Evolutionary conservation across 2,888 invertebrate species (phyloP), one percentile per base, ranked within the genome.

Genomic region (Apotomis turbidana): DNA sequence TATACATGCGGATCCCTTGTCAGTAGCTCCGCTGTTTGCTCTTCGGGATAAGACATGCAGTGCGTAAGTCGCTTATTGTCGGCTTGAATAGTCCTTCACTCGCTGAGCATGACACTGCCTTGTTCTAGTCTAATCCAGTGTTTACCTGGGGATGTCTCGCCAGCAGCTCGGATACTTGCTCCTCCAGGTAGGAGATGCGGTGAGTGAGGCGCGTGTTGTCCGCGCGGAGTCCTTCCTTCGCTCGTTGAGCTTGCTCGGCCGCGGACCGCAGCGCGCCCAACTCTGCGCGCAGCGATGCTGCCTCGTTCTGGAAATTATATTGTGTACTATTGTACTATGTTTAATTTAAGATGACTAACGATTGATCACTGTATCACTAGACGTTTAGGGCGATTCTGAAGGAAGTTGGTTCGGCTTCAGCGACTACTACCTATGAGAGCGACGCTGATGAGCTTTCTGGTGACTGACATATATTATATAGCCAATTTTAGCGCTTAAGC

Each of bases 151-250:
- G 76, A 74, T 91, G 92, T 75, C 92, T 85, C 51, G 88, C 87
- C 68, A 95, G 92, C 63, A 96, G 86, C 78, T 95, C 95, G 0
- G 94, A 91, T 76, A 97, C 97, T 89, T 97, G 97, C 83, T 98
- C 97, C 87, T 98, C 98, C 72, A 98, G 94, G 87, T 98, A 98
- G 2, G 97, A 97, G 81, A 98, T 98, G 78, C 98, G 94, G 87
- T 98, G 98, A 12, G 97, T 97, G 74, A 98, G 94, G 66, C 97
- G 94, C 74, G 97, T 95, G 90, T 97, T 97, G 88, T 97, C 97
- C 36, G 96, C 94, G 80, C 96, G 95, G 49, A 95, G 91, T 12
- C 94, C 93, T 77, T 95, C 95, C 83, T 95, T 95, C 63, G 95
- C 94, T 61, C 93, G 89, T 81, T 95, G 95, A 0, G 95, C 94